Percentiles rank a stretch among this genome's conserved stretches.
Conservation (phyloP, 2,113 vertebrate species). For the Vulpes ferrilata region DNA sequence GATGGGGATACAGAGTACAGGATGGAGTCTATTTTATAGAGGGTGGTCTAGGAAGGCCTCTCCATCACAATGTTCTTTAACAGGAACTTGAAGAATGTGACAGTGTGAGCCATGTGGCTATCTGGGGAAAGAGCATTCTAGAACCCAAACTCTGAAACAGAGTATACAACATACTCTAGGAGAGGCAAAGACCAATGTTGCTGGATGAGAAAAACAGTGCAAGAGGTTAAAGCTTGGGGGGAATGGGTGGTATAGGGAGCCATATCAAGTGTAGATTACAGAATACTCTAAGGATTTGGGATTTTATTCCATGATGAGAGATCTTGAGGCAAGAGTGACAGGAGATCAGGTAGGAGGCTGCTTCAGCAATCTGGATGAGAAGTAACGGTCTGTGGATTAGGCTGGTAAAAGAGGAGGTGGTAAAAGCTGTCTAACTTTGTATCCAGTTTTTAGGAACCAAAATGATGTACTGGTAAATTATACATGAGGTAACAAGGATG, state of each 20-base stretch:
- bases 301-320: background rate
- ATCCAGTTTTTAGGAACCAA: background rate
- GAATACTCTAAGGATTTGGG: background rate
- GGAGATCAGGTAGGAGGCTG: background rate
- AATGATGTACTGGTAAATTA: background rate
- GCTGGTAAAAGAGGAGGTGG: background rate
- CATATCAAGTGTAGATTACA: background rate
- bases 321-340: background rate
- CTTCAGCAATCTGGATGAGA: background rate
- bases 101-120: background rate
- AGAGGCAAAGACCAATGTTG: background rate
- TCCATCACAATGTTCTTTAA: background rate
- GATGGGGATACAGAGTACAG: background rate
- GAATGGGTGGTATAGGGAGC: background rate
- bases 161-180: background rate
- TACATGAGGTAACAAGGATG: background rate
- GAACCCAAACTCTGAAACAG: background rate
- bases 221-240: background rate
- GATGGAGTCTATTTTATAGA: background rate
- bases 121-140: background rate
- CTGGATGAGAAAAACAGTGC: background rate
- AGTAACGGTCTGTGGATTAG: background rate
- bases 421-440: background rate
- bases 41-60: background rate
- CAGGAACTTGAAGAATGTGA: background rate